Percentiles rank a stretch among this genome's conserved stretches.
Conservation (phyloP, 2,113 vertebrate genomes). For the Procavia capensis region DNA sequence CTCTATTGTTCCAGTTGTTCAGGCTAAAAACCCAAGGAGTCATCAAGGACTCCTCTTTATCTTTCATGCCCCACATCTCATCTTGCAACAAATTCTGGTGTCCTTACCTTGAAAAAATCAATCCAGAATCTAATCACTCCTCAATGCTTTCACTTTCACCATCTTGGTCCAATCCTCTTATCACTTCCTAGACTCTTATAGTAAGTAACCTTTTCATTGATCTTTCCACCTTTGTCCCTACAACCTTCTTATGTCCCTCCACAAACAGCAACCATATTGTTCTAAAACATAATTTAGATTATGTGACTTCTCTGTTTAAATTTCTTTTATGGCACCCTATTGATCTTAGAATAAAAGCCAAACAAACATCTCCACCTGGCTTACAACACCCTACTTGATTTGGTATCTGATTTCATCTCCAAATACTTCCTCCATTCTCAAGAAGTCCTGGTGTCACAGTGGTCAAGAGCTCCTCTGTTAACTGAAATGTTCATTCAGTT, state of each 20-base stretch:
- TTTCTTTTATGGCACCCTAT: neutral
- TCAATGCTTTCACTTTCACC: neutral
- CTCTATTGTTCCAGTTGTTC: neutral
- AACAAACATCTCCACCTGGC: neutral
- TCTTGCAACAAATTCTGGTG: no score
- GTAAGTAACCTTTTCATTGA: neutral
- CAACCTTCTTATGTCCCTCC: neutral
- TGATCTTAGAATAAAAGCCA: constrained; percentile 24
- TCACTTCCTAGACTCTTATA: neutral
- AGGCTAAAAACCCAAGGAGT: neutral
- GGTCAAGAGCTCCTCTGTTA: no score
- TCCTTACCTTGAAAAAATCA: no score
- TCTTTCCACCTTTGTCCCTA: neutral
- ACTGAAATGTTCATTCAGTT: no score
- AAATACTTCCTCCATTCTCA: neutral
- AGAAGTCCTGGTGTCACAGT: neutral
- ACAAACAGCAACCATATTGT: neutral
- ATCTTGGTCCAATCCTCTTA: neutral
- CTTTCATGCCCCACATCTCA: no score
- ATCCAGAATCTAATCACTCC: no score
- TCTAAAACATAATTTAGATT: neutral
- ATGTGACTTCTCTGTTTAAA: constrained; percentile 5
- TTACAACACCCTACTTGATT: neutral
- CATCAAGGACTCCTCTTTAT: no score
- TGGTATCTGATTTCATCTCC: neutral